phyloP scores from a whole-genome alignment of 2,113 vertebrate genomes.

The Raja brachyura region DNA sequence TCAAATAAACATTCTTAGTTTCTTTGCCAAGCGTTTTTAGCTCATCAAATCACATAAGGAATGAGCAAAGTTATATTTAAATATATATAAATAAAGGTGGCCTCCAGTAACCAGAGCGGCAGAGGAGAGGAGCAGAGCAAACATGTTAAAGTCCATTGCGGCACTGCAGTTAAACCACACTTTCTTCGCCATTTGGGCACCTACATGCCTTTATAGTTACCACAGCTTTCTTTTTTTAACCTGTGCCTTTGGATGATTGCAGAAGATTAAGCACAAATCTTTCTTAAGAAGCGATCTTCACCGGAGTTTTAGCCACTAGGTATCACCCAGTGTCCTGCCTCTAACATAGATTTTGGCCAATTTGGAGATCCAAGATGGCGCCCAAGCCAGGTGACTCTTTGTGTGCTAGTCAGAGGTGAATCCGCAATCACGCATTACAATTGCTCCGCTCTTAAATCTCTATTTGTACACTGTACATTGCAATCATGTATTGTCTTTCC shows the following conservation, averaged over 20 bases:
- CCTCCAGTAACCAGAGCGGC: background rate
- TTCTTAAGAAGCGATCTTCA: background rate
- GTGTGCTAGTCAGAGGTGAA: too few relatives aligned
- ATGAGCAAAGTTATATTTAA: conserved; percentile 33
- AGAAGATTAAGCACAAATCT: background rate
- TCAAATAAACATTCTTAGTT: background rate
- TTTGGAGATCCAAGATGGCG: too few relatives aligned
- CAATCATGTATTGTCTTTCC: too few relatives aligned
- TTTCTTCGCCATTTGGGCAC: background rate
- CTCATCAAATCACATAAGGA: background rate
- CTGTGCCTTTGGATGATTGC: background rate
- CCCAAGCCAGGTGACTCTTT: too few relatives aligned
- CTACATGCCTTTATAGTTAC: background rate
- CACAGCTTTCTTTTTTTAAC: background rate
- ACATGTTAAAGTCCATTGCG: background rate
- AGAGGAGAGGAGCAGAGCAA: background rate
- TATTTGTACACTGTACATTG: too few relatives aligned
- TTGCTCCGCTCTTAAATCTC: too few relatives aligned
- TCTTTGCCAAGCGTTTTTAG: background rate
- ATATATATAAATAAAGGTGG: background rate
- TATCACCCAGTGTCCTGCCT: background rate
- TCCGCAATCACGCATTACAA: too few relatives aligned
- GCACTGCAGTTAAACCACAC: background rate
- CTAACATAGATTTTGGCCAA: background rate
- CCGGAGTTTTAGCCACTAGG: background rate